Percentiles rank a stretch among this genome's conserved stretches.
Evolutionary conservation across 1,140 invertebrate species (phyloP).

Genomic region (Tetramorium parvispinum): DNA sequence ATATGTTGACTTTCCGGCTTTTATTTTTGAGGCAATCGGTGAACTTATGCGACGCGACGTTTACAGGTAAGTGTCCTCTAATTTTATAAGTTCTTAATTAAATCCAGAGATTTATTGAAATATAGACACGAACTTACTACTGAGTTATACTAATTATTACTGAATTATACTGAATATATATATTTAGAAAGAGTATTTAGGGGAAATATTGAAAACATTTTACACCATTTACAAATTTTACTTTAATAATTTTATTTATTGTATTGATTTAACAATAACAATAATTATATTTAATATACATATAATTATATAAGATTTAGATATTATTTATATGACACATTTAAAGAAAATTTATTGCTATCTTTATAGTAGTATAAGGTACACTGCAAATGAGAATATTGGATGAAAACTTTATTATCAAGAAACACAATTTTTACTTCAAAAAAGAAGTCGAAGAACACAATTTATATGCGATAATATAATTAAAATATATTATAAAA

Average conservation of each 20-base stretch:
- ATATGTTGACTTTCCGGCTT: slow-evolving; percentile 15
- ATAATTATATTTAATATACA: background rate
- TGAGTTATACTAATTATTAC: background rate
- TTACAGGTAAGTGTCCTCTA: slow-evolving; percentile 26
- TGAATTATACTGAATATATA: background rate
- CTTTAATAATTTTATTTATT: slow-evolving; percentile 7
- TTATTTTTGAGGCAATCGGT: background rate
- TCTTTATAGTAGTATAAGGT: no score
- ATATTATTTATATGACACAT: background rate
- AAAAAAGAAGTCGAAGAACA: no score
- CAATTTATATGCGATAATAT: no score
- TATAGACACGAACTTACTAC: background rate
- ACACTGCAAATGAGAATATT: no score
- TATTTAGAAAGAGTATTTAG: background rate
- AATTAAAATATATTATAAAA: background rate
- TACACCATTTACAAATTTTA: background rate
- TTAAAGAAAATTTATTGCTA: no score
- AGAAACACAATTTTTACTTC: no score
- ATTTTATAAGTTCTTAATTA: background rate
- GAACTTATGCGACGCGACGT: background rate
- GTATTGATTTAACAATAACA: background rate
- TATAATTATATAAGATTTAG: background rate
- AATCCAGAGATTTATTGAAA: background rate
- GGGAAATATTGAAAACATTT: background rate
- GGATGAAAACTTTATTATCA: no score